Evolutionary conservation across 2,888 invertebrate species (phyloP), one percentile per base, ranked within the genome.

Genomic region (Stenurella melanura): DNA sequence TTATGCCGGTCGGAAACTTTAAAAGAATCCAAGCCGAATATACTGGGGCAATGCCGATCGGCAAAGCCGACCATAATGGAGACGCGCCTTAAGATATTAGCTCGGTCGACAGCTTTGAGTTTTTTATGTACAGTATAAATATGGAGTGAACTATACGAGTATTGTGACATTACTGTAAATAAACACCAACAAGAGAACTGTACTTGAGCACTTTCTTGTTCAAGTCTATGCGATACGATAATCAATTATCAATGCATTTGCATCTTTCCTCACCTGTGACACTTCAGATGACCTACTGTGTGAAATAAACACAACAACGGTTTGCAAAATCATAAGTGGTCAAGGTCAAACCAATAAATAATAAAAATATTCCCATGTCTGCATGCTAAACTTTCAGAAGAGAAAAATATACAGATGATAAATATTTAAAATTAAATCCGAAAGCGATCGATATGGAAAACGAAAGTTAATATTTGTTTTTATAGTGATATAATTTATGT

Each of bases 231-330:
- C n/a, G 50, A 50, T 50, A 42, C 11, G 12, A 42, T 42, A 50
- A 50, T 50, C 50, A 50, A 50, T 50, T 50, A 50, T 50, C n/a
- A n/a, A 15, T 50, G 50, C 50, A 50, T 50, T 17, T 50, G 50
- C 15, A 50, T n/a, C n/a, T 50, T 50, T 12, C 7, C n/a, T 15
- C 15, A 50, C n/a, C 3, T 50, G 50, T 50, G 50, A 50, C 15
- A n/a, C 15, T 50, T 50, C 50, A 50, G 50, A 50, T 50, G 50
- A 50, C 50, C 50, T 50, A 50, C 50, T 50, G 50, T 50, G 50
- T 6, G n/a, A 50, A 26, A 50, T n/a, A n/a, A 50, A 50, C 50
- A 50, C 12, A 15, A 50, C 50, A 50, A 4, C 50, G 50, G 50
- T 50, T 50, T 50, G 50, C 50, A n/a, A 50, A 50, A 50, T 50